These are phyloP conservation scores for Apamea epomidion DNA, from an alignment of 2,888 invertebrate genomes.

Conservation along the genomic window DNA sequence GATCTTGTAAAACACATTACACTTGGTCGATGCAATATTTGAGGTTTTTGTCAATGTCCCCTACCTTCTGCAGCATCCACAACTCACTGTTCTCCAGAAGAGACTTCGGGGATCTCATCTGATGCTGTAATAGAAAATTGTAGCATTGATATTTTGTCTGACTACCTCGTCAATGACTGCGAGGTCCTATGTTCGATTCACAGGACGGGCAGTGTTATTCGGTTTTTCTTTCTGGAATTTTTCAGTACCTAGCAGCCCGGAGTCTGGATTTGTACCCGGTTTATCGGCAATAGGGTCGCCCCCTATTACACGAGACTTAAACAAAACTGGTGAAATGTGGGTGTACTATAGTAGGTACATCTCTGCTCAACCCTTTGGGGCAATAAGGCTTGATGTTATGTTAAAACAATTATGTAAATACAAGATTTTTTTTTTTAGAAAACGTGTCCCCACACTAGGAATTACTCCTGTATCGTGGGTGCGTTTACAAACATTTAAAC, in stretches of 20 bases:
- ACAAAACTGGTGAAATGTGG: too few species aligned
- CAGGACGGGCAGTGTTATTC: not conserved
- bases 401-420: too few species aligned
- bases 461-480: too few species aligned
- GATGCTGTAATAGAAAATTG: constrained; percentile 71
- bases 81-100: constrained; percentile 80
- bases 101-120: constrained; percentile 70
- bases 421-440: too few species aligned
- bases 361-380: not conserved
- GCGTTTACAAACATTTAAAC: too few species aligned
- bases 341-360: too few species aligned
- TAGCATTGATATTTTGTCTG: not conserved
- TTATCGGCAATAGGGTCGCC: too few species aligned
- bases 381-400: not conserved
- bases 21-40: constrained; percentile 84
- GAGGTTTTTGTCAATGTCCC: constrained; percentile 81
- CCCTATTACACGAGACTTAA: too few species aligned
- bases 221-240: not conserved
- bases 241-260: too few species aligned
- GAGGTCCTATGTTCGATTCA: not conserved
- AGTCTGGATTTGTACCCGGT: too few species aligned
- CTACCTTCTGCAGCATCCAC: constrained; percentile 79
- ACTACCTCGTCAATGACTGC: not conserved
- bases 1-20: constrained; percentile 61
- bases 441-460: too few species aligned